A percentile compares a stretch with the other conserved stretches of the same genome.
These are phyloP conservation scores for Okamejei kenojei DNA, from an alignment of 2,797 vertebrate genomes.

Conservation along the genomic window DNA sequence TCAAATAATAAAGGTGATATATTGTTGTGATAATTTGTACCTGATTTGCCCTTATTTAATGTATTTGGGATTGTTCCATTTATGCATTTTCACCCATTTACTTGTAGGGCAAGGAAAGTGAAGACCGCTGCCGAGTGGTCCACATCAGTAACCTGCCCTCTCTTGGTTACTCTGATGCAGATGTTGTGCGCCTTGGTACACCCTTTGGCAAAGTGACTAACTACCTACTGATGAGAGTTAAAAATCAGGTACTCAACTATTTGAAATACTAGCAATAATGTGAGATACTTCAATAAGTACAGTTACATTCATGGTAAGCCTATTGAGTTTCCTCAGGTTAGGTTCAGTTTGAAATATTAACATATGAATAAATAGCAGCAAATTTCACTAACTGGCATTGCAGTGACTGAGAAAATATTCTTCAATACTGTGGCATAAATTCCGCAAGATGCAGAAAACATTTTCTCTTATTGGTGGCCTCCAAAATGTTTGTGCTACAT, in stretches of 20 bases:
- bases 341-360: background rate
- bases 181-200: conserved; percentile 24
- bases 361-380: background rate
- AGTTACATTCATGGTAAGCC: background rate
- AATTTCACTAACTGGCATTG: background rate
- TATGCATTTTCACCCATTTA: background rate
- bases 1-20: background rate
- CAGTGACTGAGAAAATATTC: background rate
- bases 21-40: background rate
- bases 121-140: conserved; percentile 32
- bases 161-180: conserved; percentile 30
- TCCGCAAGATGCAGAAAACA: background rate
- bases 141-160: conserved; percentile 34
- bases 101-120: conserved; percentile 29
- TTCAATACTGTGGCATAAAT: background rate
- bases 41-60: background rate
- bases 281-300: background rate
- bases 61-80: background rate
- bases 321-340: background rate
- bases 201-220: conserved; percentile 37
- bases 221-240: conserved; percentile 33
- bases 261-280: background rate
- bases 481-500: background rate
- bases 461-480: background rate
- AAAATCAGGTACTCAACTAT: conserved; percentile 18